phyloP scores from a whole-genome alignment of 2,888 invertebrate species.

The Ornithoptera alexandrae region DNA sequence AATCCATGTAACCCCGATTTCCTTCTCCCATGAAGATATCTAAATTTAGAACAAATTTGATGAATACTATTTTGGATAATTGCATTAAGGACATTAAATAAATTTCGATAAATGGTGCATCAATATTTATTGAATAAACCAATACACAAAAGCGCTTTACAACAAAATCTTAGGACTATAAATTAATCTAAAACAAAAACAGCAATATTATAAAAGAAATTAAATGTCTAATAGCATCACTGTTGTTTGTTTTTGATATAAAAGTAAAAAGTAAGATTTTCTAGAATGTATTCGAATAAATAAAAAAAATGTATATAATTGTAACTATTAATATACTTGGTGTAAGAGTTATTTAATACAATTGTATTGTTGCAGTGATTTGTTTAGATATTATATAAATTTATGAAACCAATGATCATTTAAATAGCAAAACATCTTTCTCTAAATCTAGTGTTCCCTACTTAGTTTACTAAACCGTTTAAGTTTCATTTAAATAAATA shows the following conservation, averaged over 20 bases:
- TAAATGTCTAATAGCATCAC: neutral
- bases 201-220: neutral
- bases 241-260: neutral
- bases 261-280: slow-evolving; percentile 1
- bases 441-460: neutral
- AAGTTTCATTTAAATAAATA: neutral
- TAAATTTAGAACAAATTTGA: too few species aligned
- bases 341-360: too few species aligned
- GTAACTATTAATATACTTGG: too few species aligned
- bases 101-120: neutral
- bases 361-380: too few species aligned
- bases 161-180: neutral
- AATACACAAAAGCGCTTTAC: neutral
- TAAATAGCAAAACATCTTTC: neutral
- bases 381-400: neutral
- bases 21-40: too few species aligned
- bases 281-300: neutral
- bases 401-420: neutral
- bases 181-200: neutral
- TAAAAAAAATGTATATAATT: neutral
- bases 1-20: too few species aligned
- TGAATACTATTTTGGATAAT: neutral
- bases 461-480: neutral
- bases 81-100: neutral
- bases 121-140: neutral